phyloP scores from a whole-genome alignment of 2,797 vertebrate species.

The Alcedo quadribrachys region DNA sequence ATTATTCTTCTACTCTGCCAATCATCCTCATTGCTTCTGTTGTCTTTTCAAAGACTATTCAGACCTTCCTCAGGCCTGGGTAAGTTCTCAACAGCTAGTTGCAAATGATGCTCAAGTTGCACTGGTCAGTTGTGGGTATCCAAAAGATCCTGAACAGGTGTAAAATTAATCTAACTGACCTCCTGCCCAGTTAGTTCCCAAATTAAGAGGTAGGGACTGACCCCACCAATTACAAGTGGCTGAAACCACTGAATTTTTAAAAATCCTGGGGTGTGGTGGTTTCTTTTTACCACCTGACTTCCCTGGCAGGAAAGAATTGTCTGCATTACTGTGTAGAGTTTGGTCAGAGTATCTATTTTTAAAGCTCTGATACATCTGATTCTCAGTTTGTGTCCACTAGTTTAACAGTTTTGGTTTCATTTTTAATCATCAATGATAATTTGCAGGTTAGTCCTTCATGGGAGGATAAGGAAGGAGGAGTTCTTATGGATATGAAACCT shows the following conservation, averaged over 20 bases:
- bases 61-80: background rate
- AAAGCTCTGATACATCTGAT: background rate
- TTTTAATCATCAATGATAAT: background rate
- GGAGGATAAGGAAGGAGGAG: background rate
- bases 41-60: background rate
- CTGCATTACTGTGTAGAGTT: background rate
- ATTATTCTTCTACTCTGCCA: background rate
- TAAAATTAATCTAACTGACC: background rate
- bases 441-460: background rate
- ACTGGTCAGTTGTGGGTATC: background rate
- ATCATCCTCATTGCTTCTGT: background rate
- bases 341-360: background rate
- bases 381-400: background rate
- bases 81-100: background rate
- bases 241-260: background rate
- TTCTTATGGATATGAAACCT: background rate
- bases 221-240: background rate
- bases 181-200: background rate
- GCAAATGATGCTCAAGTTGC: background rate
- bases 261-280: fast-evolving
- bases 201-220: background rate
- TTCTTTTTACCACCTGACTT: background rate
- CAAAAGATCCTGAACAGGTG: background rate
- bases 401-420: background rate
- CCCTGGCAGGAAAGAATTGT: background rate